Evolutionary conservation across 2,113 vertebrate genomes (phyloP), one percentile per base, ranked within the genome.

Genomic region (Merops nubicus): DNA sequence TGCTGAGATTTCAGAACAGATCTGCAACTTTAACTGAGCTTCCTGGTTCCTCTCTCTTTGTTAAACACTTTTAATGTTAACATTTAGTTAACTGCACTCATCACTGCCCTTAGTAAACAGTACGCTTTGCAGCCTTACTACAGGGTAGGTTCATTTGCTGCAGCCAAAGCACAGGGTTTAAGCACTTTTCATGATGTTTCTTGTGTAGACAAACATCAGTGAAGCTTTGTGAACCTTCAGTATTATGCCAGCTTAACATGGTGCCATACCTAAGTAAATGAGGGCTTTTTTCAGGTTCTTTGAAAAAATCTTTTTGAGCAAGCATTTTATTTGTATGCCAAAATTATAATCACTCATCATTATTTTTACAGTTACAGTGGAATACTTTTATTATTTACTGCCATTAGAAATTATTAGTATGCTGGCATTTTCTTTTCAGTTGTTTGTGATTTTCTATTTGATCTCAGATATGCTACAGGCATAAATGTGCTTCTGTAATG

Each of bases 21-120:
- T 82, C 80, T 87, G 73, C 43, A 92, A 63, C 36, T 96, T 93
- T 62, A 94, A 88, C 73, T 92, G 76, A 87, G 92, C 77, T 97
- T 97, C 96, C 96, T 94, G 88, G 40, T 89, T 95, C 83, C 93
- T 93, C 93, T 92, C 60, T 43, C 43, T 95, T 96, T 97, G 93
- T 96, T 94, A 77, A 89, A 91, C 40, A 63, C 33, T 51, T 85
- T 60, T 81, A 64, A 91, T 56, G 64, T 86, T 94, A 93, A 88
- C 51, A 75, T 96, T 95, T 78, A 80, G 63, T 62, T 88, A 91
- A 86, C 72, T 70, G 25, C 19, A 85, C 92, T 94, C 88, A 67
- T 67, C 59, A 60, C 72, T 83, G 59, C 15, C 75, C 7, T 74
- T 89, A 53, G 60, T 43, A 81, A 79, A 47, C 72, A 83, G 14